Evolutionary conservation across 2,797 vertebrate species (phyloP).

Genomic region (Gambelia wislizenii): DNA sequence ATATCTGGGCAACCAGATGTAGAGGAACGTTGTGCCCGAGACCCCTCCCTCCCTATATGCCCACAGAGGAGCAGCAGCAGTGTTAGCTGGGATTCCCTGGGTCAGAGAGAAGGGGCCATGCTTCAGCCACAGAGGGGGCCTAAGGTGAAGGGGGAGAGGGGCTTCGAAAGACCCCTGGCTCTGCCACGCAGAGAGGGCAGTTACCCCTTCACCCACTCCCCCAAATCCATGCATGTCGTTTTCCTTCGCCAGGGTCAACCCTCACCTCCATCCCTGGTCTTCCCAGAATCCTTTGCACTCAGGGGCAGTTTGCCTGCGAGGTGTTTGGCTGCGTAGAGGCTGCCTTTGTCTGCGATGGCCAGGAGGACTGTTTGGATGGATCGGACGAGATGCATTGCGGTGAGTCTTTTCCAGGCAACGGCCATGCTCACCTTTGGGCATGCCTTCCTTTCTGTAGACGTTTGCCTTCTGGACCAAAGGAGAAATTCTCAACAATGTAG

Average conservation of each 20-base stretch:
- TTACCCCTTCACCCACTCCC: fast-evolving
- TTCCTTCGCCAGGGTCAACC: slow-evolving; percentile 42
- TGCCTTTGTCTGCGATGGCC: slow-evolving; percentile 82
- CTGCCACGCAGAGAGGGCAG: fast-evolving
- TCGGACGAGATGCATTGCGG: slow-evolving; percentile 86
- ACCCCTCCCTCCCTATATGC: background rate
- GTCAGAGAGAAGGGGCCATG: background rate
- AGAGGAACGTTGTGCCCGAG: background rate
- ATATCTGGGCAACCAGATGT: background rate
- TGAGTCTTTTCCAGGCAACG: slow-evolving; percentile 55
- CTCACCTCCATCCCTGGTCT: slow-evolving; percentile 63
- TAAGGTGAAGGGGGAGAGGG: background rate
- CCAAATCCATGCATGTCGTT: background rate
- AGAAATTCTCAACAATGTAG: fast-evolving
- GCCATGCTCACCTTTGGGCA: no score
- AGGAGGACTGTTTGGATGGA: slow-evolving; percentile 83
- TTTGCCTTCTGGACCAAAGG: no score
- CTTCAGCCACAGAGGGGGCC: background rate
- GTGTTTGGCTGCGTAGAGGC: slow-evolving; percentile 83
- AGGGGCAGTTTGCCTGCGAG: slow-evolving; percentile 82
- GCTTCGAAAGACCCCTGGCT: no score
- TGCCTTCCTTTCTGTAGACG: no score
- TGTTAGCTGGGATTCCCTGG: background rate
- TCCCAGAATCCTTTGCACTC: slow-evolving; percentile 79
- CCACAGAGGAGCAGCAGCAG: background rate